Evolutionary conservation across 2,113 vertebrate genomes (phyloP), one percentile per base, ranked within the genome.

Genomic region (Arenaria interpres): DNA sequence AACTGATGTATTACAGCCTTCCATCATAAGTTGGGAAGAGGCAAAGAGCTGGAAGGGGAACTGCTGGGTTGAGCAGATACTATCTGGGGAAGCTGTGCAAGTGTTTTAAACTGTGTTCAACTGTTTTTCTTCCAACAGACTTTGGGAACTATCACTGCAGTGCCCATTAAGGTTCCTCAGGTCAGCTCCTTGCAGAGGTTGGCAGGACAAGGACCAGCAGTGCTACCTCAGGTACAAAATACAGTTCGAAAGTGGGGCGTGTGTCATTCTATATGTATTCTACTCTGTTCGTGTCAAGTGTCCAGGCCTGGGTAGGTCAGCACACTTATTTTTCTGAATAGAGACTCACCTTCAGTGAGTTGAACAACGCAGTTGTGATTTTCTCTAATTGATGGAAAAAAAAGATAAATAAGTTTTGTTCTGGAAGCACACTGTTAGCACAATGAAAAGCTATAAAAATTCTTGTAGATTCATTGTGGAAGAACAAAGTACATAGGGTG

Each of bases 111-210:
- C 50, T 78, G 5, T 97, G 62, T 92, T 96, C 90, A 88, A 92
- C 66, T 91, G 35, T 94, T 96, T 95, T 96, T 98, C 95, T 89
- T 93, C 86, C 84, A 69, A 37, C 98, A 99, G 99, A 98, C 99
- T 97, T 97, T 99, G 98, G 99, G 99, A 98, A 96, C 98, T 94
- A 97, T 99, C 97, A 98, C 99, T 95, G 98, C 99, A 97, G 98
- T 99, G 97, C 99, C 99, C 98, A 98, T 99, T 96, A 99, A 99
- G 94, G 99, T 99, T 98, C 99, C 99, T 99, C 99, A 99, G 98
- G 99, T 99, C 98, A 99, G 99, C 98, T 99, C 99, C 93, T 98
- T 99, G 98, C 99, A 99, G 98, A 98, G 99, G 98, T 98, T 99
- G 98, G 99, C 99, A 82, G 99, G 99, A 98, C 99, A 99, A 98